A percentile compares a stretch with the other conserved stretches of the same genome.
These are phyloP conservation scores for Charanyca ferruginea DNA, from an alignment of 2,888 invertebrate species.

Conservation along the genomic window DNA sequence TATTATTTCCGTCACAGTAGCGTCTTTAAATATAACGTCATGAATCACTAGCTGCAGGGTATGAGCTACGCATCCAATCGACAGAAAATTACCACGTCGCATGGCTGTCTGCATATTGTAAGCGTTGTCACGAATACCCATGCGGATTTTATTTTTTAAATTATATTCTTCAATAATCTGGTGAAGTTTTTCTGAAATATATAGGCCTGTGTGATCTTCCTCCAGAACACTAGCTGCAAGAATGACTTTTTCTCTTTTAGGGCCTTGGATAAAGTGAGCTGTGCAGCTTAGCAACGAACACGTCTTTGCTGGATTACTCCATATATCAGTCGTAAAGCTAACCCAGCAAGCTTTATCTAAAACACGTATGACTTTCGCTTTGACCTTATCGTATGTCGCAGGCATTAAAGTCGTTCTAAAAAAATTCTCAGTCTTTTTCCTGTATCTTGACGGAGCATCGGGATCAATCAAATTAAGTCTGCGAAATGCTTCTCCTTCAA, in stretches of 20 bases:
- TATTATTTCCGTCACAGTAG: constrained; percentile 42
- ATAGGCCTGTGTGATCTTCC: constrained; percentile 35
- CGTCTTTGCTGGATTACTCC: constrained; percentile 35
- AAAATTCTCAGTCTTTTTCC: constrained; percentile 57
- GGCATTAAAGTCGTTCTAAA: constrained; percentile 62
- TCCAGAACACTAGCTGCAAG: constrained; percentile 33
- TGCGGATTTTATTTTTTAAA: constrained; percentile 24
- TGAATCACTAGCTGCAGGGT: constrained; percentile 50
- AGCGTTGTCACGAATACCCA: constrained; percentile 45
- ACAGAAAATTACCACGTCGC: constrained; percentile 41
- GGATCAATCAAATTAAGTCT: constrained; percentile 60
- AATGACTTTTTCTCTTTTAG: constrained; percentile 35
- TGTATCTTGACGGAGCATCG: constrained; percentile 46
- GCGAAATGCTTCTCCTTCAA: constrained; percentile 62
- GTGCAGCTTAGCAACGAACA: constrained; percentile 36
- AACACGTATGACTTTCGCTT: constrained; percentile 46
- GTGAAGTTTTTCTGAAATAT: constrained; percentile 34
- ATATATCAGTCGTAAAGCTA: constrained; percentile 51
- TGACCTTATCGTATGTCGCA: constrained; percentile 57
- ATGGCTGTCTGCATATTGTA: constrained; percentile 41
- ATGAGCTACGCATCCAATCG: constrained; percentile 52
- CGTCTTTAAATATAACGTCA: constrained; percentile 50
- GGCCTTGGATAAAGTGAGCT: constrained; percentile 33
- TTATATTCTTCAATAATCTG: constrained; percentile 24
- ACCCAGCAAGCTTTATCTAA: constrained; percentile 45